Conservation (phyloP, 2,888 invertebrate genomes). For the Agelastica alni region DNA sequence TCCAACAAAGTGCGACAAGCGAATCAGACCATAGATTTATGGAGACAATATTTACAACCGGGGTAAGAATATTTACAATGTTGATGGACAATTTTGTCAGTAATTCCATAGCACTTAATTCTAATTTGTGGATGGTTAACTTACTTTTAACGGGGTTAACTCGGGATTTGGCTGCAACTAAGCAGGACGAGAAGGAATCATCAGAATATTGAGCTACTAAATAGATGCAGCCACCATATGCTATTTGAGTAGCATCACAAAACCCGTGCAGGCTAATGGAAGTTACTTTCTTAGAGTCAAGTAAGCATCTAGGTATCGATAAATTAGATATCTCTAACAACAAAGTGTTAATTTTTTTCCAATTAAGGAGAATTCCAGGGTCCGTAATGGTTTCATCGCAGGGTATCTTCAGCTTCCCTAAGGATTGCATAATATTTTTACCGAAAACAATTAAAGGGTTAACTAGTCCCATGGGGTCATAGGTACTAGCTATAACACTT, state of each 20-base stretch:
- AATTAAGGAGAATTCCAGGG: too few species aligned
- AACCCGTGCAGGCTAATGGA: too few species aligned
- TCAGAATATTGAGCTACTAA: not conserved
- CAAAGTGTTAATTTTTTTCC: too few species aligned
- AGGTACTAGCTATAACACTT: not conserved
- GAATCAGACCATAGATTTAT: not conserved
- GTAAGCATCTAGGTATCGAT: too few species aligned
- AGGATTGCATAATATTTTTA: not conserved
- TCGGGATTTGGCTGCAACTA: too few species aligned
- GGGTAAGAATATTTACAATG: not conserved
- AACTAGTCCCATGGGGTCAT: not conserved
- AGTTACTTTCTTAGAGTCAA: too few species aligned
- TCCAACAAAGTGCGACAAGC: too few species aligned
- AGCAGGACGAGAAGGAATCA: too few species aligned
- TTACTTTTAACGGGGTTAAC: too few species aligned
- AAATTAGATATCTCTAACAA: too few species aligned
- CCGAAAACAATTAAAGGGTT: not conserved
- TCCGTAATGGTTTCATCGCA: too few species aligned
- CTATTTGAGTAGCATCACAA: not conserved
- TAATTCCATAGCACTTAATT: not conserved
- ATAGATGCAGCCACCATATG: not conserved
- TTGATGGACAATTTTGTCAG: not conserved
- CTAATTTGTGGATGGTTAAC: not conserved
- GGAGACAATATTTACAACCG: not conserved
- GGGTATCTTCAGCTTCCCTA: too few species aligned